Evolutionary conservation across 2,797 vertebrate species (phyloP).

Genomic region (Anguilla megastoma): DNA sequence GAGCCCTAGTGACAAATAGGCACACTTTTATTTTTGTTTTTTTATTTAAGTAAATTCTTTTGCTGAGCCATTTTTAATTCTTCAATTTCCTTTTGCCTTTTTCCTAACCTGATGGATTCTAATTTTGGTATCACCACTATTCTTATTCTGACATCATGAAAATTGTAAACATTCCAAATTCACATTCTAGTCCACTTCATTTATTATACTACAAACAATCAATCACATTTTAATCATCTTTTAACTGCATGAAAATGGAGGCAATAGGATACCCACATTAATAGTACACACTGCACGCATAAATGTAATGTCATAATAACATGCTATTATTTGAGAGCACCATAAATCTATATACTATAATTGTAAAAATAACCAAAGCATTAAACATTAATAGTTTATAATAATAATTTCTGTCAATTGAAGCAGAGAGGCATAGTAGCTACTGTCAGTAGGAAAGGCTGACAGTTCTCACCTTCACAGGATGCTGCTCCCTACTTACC

Average conservation of each 20-base stretch:
- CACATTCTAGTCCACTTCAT: neutral
- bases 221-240: neutral
- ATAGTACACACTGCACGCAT: neutral
- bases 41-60: neutral
- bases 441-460: neutral
- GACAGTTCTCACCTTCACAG: neutral
- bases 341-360: neutral
- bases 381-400: neutral
- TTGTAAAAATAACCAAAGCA: neutral
- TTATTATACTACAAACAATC: too few species aligned
- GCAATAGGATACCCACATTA: neutral
- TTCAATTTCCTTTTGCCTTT: neutral
- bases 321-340: neutral
- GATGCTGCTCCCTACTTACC: neutral
- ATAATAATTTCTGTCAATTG: neutral
- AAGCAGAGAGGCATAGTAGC: neutral
- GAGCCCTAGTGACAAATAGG: neutral
- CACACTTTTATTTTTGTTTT: neutral
- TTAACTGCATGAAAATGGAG: neutral
- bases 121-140: neutral
- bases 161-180: neutral
- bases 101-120: neutral
- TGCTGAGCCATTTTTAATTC: neutral
- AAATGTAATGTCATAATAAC: neutral
- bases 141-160: neutral